Conservation (phyloP, 2,113 vertebrate genomes). For the Egretta garzetta region DNA sequence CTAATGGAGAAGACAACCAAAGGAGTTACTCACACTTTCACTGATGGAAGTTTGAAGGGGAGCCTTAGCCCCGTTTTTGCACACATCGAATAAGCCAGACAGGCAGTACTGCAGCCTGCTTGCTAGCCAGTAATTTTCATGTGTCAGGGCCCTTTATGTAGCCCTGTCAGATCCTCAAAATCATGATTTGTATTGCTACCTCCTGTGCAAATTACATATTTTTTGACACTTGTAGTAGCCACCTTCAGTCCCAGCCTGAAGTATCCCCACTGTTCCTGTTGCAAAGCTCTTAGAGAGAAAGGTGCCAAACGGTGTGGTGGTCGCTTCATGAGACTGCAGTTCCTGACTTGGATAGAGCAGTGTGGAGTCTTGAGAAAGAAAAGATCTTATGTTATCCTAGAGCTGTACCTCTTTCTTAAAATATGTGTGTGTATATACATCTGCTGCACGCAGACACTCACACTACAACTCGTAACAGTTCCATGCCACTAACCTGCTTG, state of each 20-base stretch:
- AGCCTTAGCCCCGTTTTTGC: background rate
- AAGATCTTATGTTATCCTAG: background rate
- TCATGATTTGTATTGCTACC: background rate
- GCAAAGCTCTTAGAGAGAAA: background rate
- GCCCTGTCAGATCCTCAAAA: background rate
- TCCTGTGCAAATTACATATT: background rate
- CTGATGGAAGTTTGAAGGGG: background rate
- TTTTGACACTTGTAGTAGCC: background rate
- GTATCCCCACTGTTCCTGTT: background rate
- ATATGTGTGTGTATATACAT: background rate
- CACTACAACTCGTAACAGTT: background rate
- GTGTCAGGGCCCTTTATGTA: background rate
- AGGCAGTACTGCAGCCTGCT: background rate
- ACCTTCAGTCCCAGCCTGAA: background rate
- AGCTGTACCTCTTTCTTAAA: background rate
- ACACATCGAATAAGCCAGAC: background rate
- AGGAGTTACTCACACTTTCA: background rate
- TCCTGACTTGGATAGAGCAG: background rate
- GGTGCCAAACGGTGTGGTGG: background rate
- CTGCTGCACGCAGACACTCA: background rate
- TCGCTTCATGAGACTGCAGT: background rate
- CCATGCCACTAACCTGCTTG: slow-evolving; percentile 52
- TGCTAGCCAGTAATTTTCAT: background rate
- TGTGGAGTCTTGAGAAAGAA: background rate
- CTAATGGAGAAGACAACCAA: background rate